Conservation (phyloP, 1,140 invertebrate genomes). For the Heliconius himera region DNA sequence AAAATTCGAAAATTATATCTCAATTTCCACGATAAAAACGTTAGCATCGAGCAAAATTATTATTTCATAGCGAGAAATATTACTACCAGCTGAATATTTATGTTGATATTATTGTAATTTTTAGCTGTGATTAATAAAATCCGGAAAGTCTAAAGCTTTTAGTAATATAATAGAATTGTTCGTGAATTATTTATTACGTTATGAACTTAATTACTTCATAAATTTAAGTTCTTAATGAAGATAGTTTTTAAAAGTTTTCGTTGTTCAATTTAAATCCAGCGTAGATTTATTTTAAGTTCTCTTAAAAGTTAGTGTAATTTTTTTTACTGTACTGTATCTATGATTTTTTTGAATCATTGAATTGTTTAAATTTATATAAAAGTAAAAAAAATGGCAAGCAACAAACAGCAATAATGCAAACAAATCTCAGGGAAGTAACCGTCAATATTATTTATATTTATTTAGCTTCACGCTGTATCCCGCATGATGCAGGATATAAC, state of each 20-base stretch:
- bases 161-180: not conserved
- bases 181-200: not conserved
- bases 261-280: no score
- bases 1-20: constrained; percentile 17
- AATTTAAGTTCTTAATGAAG: no score
- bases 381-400: no score
- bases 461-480: no score
- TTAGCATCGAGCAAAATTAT: not conserved
- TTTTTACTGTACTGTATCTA: no score
- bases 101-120: not conserved
- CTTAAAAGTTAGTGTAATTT: no score
- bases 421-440: not conserved
- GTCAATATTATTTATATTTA: not conserved
- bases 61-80: not conserved
- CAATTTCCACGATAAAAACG: constrained; percentile 9
- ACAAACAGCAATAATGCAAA: not conserved
- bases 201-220: no score
- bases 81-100: not conserved
- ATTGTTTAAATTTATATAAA: not conserved
- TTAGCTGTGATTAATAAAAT: not conserved
- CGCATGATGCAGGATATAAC: no score
- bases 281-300: no score
- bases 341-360: no score
- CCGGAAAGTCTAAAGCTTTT: not conserved
- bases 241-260: no score